A percentile compares a stretch with the other conserved stretches of the same genome.
Conservation (phyloP, 2,797 vertebrate species). For the Halcyon smyrnensis region DNA sequence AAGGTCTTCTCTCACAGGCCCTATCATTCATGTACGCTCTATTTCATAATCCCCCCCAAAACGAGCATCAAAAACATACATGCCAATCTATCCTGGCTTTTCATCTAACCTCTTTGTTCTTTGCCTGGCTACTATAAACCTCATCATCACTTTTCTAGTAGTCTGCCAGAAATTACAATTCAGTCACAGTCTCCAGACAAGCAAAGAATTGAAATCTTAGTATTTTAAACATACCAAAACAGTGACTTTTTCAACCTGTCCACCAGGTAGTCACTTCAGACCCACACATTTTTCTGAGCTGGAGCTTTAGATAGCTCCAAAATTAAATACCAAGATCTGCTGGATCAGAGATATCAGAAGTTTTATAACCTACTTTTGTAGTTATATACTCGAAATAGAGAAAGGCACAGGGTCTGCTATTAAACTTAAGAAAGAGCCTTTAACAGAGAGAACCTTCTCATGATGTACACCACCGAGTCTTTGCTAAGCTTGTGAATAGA, state of each 20-base stretch:
- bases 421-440: background rate
- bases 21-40: background rate
- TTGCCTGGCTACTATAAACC: background rate
- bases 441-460: background rate
- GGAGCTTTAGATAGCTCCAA: background rate
- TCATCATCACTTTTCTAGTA: background rate
- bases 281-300: background rate
- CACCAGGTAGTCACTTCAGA: background rate
- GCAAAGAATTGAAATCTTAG: background rate
- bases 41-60: background rate
- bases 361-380: background rate
- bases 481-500: background rate
- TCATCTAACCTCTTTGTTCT: background rate
- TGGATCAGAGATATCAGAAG: background rate
- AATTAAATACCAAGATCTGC: background rate
- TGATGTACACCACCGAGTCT: background rate
- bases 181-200: background rate
- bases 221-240: background rate
- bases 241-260: background rate
- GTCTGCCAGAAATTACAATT: background rate
- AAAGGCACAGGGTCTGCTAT: background rate
- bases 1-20: background rate
- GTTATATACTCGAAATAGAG: background rate
- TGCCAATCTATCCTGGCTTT: background rate
- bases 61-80: background rate